A percentile compares a stretch with the other conserved stretches of the same genome.
Evolutionary conservation across 2,888 invertebrate genomes (phyloP).

Genomic region (Pseudanteris insignis): DNA sequence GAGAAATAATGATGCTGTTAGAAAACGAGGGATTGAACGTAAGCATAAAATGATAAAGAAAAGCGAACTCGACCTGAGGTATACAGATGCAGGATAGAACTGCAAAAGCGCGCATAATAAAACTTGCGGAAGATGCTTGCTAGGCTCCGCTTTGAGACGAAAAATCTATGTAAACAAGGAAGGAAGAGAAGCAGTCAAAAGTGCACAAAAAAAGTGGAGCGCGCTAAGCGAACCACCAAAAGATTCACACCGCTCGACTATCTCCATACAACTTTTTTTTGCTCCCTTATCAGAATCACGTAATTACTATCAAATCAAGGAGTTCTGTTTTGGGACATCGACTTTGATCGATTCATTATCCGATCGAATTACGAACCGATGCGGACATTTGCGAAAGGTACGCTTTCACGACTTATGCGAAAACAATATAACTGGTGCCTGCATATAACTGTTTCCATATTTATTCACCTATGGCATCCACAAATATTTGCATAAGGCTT

Average conservation of each 20-base stretch:
- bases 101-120: conserved; percentile 37
- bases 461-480: no score
- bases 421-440: no score
- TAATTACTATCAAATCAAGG: no score
- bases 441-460: no score
- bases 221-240: conserved; percentile 16
- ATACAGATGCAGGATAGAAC: conserved; percentile 17
- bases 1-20: conserved; percentile 18
- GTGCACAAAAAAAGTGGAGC: conserved; percentile 18
- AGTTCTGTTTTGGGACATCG: no score
- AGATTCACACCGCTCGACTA: conserved; percentile 13
- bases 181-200: conserved; percentile 23
- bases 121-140: conserved; percentile 27
- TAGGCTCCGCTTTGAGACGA: conserved; percentile 27
- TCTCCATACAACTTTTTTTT: conserved; percentile 9
- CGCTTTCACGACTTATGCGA: no score
- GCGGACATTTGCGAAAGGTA: no score
- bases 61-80: conserved; percentile 18
- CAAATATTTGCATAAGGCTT: no score
- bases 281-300: background rate
- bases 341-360: no score
- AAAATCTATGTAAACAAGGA: conserved; percentile 37
- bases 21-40: conserved; percentile 25
- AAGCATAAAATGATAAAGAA: conserved; percentile 26
- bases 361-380: no score